phyloP scores from a whole-genome alignment of 2,888 invertebrate species.

The Abrostola triplasia region DNA sequence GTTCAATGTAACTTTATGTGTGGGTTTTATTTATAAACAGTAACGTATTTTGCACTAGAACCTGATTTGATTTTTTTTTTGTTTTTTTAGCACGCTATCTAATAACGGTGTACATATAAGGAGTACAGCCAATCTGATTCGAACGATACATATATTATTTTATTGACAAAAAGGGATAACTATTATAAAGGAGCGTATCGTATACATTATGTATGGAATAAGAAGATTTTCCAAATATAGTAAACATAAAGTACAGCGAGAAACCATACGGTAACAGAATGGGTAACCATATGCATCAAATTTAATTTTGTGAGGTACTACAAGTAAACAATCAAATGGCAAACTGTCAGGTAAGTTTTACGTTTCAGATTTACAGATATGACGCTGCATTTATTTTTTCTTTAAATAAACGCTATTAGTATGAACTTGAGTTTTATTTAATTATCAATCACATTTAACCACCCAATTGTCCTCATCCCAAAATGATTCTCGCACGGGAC shows the following conservation, averaged over 20 bases:
- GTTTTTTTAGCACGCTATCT: conserved; percentile 33
- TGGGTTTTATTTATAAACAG: too few species aligned
- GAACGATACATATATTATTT: too few species aligned
- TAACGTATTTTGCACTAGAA: too few species aligned
- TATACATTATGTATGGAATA: too few species aligned
- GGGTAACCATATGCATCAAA: not conserved
- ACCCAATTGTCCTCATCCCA: too few species aligned
- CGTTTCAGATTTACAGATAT: not conserved
- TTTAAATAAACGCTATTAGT: not conserved
- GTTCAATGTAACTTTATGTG: not conserved
- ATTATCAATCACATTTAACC: too few species aligned
- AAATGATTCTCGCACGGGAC: too few species aligned
- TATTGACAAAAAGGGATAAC: too few species aligned
- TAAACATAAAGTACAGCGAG: not conserved
- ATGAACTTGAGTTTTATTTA: not conserved
- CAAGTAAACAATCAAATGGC: too few species aligned
- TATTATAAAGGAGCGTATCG: too few species aligned
- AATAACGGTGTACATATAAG: conserved; percentile 11
- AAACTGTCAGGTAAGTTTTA: not conserved
- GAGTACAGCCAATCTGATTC: not conserved
- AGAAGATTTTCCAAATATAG: too few species aligned
- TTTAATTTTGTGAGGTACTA: too few species aligned
- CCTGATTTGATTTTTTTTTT: conserved; percentile 26
- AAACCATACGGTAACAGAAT: not conserved
- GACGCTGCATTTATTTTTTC: not conserved